Percentiles rank a stretch among this genome's conserved stretches.
Evolutionary conservation across 2,888 invertebrate species (phyloP).

Genomic region (Mesorhabditis spiculigera): DNA sequence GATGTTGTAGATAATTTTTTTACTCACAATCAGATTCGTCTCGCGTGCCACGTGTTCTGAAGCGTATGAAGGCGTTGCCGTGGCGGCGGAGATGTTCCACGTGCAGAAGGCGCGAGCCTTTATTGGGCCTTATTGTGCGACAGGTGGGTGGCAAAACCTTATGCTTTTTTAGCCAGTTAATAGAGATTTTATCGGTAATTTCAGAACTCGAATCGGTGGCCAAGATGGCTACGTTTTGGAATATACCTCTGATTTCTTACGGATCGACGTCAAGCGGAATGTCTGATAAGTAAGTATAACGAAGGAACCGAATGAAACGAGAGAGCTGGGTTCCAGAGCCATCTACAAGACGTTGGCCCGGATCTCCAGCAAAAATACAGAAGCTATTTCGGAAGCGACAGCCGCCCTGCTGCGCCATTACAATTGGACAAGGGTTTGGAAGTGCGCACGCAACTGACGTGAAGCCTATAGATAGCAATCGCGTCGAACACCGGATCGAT

Average conservation of each 20-base stretch:
- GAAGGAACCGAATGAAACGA: neutral
- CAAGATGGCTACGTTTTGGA: constrained; percentile 32
- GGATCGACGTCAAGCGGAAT: constrained; percentile 45
- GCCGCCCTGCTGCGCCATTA: constrained; percentile 47
- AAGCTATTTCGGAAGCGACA: constrained; percentile 50
- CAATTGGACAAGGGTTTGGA: constrained; percentile 43
- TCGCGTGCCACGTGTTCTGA: constrained; percentile 50
- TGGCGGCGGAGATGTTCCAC: constrained; percentile 55
- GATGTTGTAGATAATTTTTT: neutral
- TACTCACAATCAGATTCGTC: constrained; percentile 36
- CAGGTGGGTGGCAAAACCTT: constrained; percentile 23
- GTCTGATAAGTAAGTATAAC: constrained; percentile 27
- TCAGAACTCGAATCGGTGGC: constrained; percentile 54
- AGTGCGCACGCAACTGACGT: neutral
- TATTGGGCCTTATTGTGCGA: constrained; percentile 55
- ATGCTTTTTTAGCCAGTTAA: neutral
- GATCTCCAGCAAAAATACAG: constrained; percentile 52
- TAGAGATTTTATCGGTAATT: neutral
- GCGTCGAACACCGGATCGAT: constrained; percentile 50
- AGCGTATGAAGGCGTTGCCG: constrained; percentile 54
- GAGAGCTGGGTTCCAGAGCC: constrained; percentile 16
- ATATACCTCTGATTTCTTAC: constrained; percentile 55
- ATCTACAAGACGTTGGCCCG: constrained; percentile 48
- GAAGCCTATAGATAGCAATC: constrained; percentile 42
- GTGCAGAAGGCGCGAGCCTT: constrained; percentile 55